These are phyloP conservation scores for Tinamus major DNA, from an alignment of 2,797 vertebrate genomes.

Conservation along the genomic window DNA sequence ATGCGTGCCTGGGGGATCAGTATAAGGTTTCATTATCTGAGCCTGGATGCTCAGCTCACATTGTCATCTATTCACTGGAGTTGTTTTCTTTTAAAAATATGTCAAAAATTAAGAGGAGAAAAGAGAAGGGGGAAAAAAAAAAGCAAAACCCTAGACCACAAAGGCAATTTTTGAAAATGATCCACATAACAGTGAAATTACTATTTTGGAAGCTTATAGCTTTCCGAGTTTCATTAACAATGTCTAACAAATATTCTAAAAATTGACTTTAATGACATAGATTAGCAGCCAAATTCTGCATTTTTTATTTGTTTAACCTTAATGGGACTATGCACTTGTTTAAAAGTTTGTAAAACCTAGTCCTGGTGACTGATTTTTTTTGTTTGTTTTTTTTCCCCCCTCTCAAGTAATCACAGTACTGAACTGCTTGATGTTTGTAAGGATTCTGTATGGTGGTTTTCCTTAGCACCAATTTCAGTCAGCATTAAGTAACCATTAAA, in stretches of 20 bases:
- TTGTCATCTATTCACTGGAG: not conserved
- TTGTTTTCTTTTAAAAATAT: not conserved
- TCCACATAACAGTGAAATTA: not conserved
- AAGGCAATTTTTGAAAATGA: not conserved
- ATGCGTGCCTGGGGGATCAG: not conserved
- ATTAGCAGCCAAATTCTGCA: not conserved
- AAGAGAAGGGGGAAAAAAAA: not conserved
- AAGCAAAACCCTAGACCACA: not conserved
- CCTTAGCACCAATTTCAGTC: not conserved
- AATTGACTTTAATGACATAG: not conserved
- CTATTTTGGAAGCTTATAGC: not conserved
- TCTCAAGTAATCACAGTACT: not conserved
- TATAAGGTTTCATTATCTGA: not conserved
- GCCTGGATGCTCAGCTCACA: not conserved
- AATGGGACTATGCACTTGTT: not conserved
- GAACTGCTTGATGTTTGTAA: not conserved
- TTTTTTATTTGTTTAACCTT: not conserved
- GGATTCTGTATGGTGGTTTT: not conserved
- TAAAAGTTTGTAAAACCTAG: not conserved
- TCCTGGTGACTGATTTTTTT: not conserved
- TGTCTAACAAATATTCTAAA: slow-evolving; percentile 1
- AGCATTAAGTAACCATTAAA: not conserved
- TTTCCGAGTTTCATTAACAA: not conserved
- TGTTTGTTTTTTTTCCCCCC: no score
- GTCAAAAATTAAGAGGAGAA: not conserved